Percentiles rank a stretch among this genome's conserved stretches.
Evolutionary conservation across 2,797 vertebrate genomes (phyloP).

Genomic region (Bovichtus variegatus): DNA sequence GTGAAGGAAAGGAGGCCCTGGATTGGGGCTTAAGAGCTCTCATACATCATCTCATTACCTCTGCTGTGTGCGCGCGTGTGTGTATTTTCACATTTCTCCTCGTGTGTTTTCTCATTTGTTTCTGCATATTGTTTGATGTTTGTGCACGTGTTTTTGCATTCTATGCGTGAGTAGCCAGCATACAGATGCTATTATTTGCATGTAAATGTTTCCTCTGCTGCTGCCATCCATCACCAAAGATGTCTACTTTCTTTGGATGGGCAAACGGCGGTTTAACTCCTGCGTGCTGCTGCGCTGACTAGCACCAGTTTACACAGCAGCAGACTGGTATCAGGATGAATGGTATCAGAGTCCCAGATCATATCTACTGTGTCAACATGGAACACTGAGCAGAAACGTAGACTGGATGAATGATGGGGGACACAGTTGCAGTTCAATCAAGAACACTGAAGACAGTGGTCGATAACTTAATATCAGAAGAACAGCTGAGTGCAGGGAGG

Average conservation of each 20-base stretch:
- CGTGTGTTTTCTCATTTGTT: constrained; percentile 10
- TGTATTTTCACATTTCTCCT: constrained; percentile 21
- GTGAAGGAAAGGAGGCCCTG: constrained; percentile 45
- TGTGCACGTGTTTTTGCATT: constrained; percentile 22
- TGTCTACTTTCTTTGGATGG: constrained; percentile 26
- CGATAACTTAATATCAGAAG: constrained; percentile 18
- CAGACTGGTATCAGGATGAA: constrained; percentile 15
- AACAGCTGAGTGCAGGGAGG: constrained; percentile 10
- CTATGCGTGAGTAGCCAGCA: constrained; percentile 55
- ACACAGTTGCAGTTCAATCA: constrained; percentile 23
- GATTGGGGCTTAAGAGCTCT: constrained; percentile 68
- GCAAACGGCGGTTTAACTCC: constrained; percentile 2
- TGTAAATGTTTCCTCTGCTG: constrained; percentile 68
- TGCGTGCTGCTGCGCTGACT: constrained; percentile 6
- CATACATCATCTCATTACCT: constrained; percentile 77
- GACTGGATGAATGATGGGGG: constrained; percentile 31
- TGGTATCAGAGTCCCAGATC: constrained; percentile 25
- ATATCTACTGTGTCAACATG: constrained; percentile 22
- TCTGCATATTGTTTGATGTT: constrained; percentile 22
- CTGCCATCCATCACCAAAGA: constrained; percentile 69
- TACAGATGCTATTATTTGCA: constrained; percentile 80
- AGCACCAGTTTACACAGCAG: constrained; percentile 24
- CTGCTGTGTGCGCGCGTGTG: constrained; percentile 19
- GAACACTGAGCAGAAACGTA: constrained; percentile 18
- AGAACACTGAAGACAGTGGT: constrained; percentile 9